These are phyloP conservation scores for Pseudoatta argentina DNA, from an alignment of 1,140 invertebrate species.

Conservation along the genomic window DNA sequence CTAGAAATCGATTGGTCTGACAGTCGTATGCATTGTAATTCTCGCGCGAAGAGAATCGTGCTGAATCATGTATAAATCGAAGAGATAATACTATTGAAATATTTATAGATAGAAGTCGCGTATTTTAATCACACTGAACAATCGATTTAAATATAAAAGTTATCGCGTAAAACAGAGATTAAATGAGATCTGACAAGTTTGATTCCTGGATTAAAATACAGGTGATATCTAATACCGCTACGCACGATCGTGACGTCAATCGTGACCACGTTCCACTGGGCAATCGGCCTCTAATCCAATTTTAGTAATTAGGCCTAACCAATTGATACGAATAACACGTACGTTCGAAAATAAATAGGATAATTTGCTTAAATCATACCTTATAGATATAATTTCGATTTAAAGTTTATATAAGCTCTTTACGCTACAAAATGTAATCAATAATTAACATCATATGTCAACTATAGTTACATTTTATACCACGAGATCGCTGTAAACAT, in stretches of 20 bases:
- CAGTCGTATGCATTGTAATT: neutral
- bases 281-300: slow-evolving; percentile 78
- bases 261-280: slow-evolving; percentile 78
- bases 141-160: slow-evolving; percentile 29
- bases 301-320: slow-evolving; percentile 76
- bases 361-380: too few relatives aligned
- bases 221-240: slow-evolving; percentile 16
- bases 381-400: too few relatives aligned
- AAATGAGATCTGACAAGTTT: slow-evolving; percentile 5
- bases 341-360: neutral
- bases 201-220: slow-evolving; percentile 52
- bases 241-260: slow-evolving; percentile 74
- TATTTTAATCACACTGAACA: neutral
- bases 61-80: too few relatives aligned
- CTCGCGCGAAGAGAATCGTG: neutral
- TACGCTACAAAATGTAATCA: too few relatives aligned
- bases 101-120: neutral
- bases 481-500: too few relatives aligned
- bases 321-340: slow-evolving; percentile 41
- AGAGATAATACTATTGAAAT: slow-evolving; percentile 3
- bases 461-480: too few relatives aligned
- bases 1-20: neutral
- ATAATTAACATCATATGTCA: too few relatives aligned
- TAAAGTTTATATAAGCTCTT: too few relatives aligned
- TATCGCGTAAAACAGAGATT: slow-evolving; percentile 1